A percentile compares a stretch with the other conserved stretches of the same genome.
Evolutionary conservation across 92 coral and sea anemone genomes (phyloP).

Genomic region (Siderastrea siderea): DNA sequence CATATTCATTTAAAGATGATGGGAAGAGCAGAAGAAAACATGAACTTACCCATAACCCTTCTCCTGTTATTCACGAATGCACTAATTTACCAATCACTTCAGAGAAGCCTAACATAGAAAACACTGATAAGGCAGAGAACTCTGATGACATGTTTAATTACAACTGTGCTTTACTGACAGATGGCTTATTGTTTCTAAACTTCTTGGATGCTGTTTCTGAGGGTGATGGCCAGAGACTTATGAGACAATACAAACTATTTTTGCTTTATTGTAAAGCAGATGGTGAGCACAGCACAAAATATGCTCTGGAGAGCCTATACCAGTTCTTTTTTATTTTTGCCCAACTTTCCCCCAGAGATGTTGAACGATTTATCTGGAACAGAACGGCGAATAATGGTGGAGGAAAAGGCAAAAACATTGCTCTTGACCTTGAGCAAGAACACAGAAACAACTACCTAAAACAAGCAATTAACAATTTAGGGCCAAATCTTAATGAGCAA

Average conservation of each 20-base stretch:
- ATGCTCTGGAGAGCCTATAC: conserved; percentile 76
- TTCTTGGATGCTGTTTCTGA: conserved; percentile 70
- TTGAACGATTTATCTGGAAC: conserved; percentile 70
- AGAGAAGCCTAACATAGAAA: conserved; percentile 17
- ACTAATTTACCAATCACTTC: conserved; percentile 23
- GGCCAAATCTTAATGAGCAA: conserved; percentile 70
- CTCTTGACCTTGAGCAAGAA: conserved; percentile 74
- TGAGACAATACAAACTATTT: conserved; percentile 73
- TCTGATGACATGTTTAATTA: conserved; percentile 61
- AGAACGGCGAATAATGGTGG: conserved; percentile 71
- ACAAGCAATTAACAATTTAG: conserved; percentile 77
- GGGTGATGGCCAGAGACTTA: conserved; percentile 75
- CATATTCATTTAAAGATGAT: conserved; percentile 57
- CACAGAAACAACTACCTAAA: conserved; percentile 76
- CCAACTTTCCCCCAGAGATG: conserved; percentile 67
- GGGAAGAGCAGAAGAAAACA: conserved; percentile 71
- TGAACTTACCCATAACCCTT: conserved; percentile 72
- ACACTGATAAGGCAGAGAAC: background rate
- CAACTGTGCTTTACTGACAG: conserved; percentile 70
- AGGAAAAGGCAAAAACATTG: conserved; percentile 62
- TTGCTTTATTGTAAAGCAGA: conserved; percentile 75
- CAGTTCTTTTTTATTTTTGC: conserved; percentile 66
- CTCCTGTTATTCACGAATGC: conserved; percentile 35
- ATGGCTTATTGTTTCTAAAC: conserved; percentile 62
- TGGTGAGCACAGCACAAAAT: conserved; percentile 63